Evolutionary conservation across 2,113 vertebrate species (phyloP).

Genomic region (Myodes glareolus): DNA sequence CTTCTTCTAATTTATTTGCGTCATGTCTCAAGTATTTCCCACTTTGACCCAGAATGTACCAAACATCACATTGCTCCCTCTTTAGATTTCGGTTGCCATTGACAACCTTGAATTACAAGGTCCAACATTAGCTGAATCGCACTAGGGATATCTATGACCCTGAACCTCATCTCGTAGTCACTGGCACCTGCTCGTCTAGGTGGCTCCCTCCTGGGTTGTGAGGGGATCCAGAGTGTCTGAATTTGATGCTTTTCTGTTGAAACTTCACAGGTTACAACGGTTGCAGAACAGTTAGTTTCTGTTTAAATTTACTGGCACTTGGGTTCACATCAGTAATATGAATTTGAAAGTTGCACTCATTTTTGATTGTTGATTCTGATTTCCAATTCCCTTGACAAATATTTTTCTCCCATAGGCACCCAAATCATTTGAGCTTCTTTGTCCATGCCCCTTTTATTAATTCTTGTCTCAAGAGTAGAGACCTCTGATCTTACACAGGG

Average conservation of each 20-base stretch:
- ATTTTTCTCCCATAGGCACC: not conserved
- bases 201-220: not conserved
- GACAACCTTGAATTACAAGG: conserved; percentile 36
- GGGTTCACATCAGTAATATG: not conserved
- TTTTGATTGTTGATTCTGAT: not conserved
- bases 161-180: conserved; percentile 14
- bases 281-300: conserved; percentile 5
- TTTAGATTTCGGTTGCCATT: conserved; percentile 48
- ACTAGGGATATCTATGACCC: conserved; percentile 9
- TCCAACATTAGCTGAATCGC: not conserved
- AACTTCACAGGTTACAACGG: not conserved
- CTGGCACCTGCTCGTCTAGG: not conserved
- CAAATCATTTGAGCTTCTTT: not conserved
- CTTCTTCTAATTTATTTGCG: conserved; percentile 2
- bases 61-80: conserved; percentile 15
- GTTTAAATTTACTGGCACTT: not conserved
- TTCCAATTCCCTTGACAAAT: not conserved
- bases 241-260: not conserved
- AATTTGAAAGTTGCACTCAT: not conserved
- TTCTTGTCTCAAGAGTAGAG: not conserved
- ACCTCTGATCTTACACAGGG: not conserved
- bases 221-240: not conserved
- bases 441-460: not conserved
- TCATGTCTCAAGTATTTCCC: conserved; percentile 12
- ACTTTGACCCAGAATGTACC: conserved; percentile 31